Base-by-base conservation (phyloP, 2,113 vertebrate species). In the Saccopteryx leptura region DNA sequence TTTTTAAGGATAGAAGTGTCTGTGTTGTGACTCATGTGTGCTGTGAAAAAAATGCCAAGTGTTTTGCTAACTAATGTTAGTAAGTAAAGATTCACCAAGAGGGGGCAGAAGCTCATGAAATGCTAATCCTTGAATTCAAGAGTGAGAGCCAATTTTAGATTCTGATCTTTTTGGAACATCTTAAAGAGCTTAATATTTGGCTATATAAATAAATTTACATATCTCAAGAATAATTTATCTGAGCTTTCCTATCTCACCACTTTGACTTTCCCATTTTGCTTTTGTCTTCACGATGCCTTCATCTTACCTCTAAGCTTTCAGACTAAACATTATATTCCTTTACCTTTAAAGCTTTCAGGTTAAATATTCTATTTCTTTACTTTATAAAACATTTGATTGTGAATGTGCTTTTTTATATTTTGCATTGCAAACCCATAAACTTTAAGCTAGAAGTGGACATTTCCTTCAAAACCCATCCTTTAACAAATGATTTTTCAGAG, bases 31-130 rank as follows among this genome's bases (percentile, higher is more conserved):
- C 92, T 97, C 93, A 88, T 78, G 61, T 92, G 31, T 88, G 90
- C 95, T 93, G 96, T 94, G 93, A 92, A 95, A 96, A 81, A 97
- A 94, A 93, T 66, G 76, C 96, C 86, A 96, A 95, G 66, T 90
- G 80, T 90, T 90, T 95, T 66, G 61, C 74, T 92, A 93, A 92
- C 93, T 95, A 95, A 96, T 95, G 95, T 95, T 90, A 82, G 90
- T 11, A 71, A 85, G 78, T 54, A 58, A 88, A 92, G 72, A 74
- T 65, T 94, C 91, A 88, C 81, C 58, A 87, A 93, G 81, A 85
- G 88, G 75, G 89, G 58, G 76, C 96, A 97, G 97, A 97, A 96
- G 96, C 97, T 97, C 96, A 96, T 98, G 96, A 95, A 97, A 97
- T 96, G 96, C 95, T 97, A 97, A 98, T 97, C 17, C 2, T 17